Percentiles rank a stretch among this genome's conserved stretches.
Conservation (phyloP, 2,113 vertebrate species). For the Oncorhynchus nerka region DNA sequence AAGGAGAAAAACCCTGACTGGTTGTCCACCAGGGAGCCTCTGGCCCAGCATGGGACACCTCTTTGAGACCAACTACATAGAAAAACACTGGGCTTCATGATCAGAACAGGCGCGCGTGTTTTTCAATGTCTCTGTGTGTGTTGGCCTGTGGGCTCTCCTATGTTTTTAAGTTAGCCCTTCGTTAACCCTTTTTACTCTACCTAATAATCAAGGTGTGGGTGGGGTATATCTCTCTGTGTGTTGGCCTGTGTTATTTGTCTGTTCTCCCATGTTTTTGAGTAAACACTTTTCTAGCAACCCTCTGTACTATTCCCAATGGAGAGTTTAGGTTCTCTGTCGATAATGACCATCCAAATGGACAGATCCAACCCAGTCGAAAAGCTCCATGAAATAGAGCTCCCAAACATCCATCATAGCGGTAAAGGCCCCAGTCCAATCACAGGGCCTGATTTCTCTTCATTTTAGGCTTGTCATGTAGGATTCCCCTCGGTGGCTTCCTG, state of each 20-base stretch:
- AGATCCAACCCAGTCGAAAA: background rate
- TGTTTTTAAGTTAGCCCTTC: background rate
- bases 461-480: conserved; percentile 40
- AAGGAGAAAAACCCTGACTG: too few species aligned
- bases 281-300: background rate
- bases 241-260: background rate
- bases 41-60: too few species aligned
- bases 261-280: background rate
- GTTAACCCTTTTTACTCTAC: too few species aligned
- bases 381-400: background rate
- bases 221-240: background rate
- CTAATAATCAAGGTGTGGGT: background rate
- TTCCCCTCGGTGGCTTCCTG: conserved; percentile 35
- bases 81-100: too few species aligned
- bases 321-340: too few species aligned
- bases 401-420: background rate
- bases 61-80: too few species aligned
- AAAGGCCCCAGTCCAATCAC: background rate
- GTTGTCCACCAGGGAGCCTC: too few species aligned
- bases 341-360: background rate
- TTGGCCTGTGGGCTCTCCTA: background rate
- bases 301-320: too few species aligned
- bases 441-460: conserved; percentile 7
- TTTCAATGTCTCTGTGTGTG: background rate
- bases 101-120: background rate